A percentile compares a stretch with the other conserved stretches of the same genome.
Conservation (phyloP, 2,888 invertebrate genomes). For the Odontothrips loti region DNA sequence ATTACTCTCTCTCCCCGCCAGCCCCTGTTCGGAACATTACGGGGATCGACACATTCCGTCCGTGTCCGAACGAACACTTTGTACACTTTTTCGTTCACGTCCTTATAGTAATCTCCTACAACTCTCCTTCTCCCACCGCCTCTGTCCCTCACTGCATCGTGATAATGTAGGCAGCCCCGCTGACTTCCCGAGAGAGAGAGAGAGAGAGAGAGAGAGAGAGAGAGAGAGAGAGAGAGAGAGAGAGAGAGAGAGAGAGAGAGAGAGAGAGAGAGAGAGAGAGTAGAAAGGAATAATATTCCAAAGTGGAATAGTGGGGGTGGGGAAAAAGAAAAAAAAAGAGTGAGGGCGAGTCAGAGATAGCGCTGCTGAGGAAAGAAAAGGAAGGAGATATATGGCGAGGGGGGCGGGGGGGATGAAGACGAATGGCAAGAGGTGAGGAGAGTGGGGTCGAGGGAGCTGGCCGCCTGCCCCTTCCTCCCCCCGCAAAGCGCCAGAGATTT, state of each 20-base stretch:
- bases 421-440: neutral
- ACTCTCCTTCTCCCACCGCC: too few species aligned
- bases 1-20: too few species aligned
- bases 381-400: neutral
- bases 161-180: too few species aligned
- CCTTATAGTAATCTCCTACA: too few species aligned
- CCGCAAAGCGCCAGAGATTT: neutral
- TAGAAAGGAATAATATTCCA: neutral
- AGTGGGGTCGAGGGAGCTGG: neutral
- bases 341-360: neutral
- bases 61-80: too few species aligned
- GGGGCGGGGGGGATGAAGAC: neutral
- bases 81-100: too few species aligned
- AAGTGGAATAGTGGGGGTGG: neutral
- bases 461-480: too few species aligned
- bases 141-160: too few species aligned
- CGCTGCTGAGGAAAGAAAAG: neutral
- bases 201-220: too few species aligned
- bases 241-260: neutral
- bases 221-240: neutral
- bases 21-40: too few species aligned
- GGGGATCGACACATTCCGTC: too few species aligned
- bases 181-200: too few species aligned
- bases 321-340: neutral
- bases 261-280: slow-evolving; percentile 16